Evolutionary conservation across 2,888 invertebrate species (phyloP).

Genomic region (Epinotia brunnichana): DNA sequence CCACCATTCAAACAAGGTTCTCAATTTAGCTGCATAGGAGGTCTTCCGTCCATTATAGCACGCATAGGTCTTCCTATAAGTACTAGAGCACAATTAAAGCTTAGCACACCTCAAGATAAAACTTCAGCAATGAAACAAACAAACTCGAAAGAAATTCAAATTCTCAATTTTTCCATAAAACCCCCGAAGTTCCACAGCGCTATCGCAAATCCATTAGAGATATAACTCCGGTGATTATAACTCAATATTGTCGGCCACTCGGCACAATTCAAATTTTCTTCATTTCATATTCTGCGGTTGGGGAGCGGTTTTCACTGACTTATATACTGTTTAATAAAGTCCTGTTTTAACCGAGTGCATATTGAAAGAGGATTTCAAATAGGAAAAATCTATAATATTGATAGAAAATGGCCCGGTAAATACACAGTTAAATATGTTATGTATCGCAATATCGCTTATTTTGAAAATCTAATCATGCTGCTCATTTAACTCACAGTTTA

Average conservation of each 20-base stretch:
- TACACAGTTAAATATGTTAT: too few relatives aligned
- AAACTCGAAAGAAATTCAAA: conserved; percentile 21
- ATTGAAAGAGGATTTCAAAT: background rate
- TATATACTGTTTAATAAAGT: conserved; percentile 28
- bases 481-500: too few relatives aligned
- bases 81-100: background rate
- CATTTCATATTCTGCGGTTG: conserved; percentile 51
- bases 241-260: conserved; percentile 67
- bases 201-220: conserved; percentile 75
- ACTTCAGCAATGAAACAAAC: conserved; percentile 1
- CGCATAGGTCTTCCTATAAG: too few relatives aligned
- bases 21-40: too few relatives aligned
- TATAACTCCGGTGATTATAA: conserved; percentile 67
- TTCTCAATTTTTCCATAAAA: conserved; percentile 33
- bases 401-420: too few relatives aligned
- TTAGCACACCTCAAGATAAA: background rate
- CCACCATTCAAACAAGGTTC: too few relatives aligned
- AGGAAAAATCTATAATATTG: too few relatives aligned
- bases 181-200: conserved; percentile 48
- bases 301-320: conserved; percentile 22
- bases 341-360: background rate
- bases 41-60: too few relatives aligned
- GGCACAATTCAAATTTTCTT: conserved; percentile 55
- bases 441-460: too few relatives aligned
- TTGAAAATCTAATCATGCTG: too few relatives aligned